These are phyloP conservation scores for Napeogenes inachia DNA, from an alignment of 2,888 invertebrate genomes.

Conservation along the genomic window DNA sequence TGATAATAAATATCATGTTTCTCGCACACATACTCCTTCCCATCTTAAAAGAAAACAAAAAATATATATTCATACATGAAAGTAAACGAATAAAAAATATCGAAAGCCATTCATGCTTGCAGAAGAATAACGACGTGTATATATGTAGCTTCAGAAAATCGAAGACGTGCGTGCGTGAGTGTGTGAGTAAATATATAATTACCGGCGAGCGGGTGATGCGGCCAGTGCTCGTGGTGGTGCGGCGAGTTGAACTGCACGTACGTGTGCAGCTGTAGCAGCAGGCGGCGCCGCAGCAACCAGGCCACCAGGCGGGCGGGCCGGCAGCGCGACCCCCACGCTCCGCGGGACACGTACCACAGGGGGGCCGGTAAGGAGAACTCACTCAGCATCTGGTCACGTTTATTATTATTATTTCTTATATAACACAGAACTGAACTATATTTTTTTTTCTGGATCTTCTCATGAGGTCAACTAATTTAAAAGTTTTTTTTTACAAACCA, in stretches of 20 bases:
- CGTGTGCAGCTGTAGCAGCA: constrained; percentile 94
- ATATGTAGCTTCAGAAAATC: too few relatives aligned
- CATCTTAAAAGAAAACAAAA: constrained; percentile 46
- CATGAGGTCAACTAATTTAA: too few relatives aligned
- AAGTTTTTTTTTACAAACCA: too few relatives aligned
- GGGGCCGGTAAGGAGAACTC: constrained; percentile 77
- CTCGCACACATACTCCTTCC: constrained; percentile 71
- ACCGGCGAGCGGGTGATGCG: constrained; percentile 15
- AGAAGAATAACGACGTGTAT: too few relatives aligned
- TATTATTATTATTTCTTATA: not conserved
- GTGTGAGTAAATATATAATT: not conserved
- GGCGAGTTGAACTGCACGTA: constrained; percentile 89
- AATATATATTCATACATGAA: not conserved
- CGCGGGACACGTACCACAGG: constrained; percentile 72
- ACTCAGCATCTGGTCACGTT: constrained; percentile 53
- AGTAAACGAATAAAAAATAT: too few relatives aligned
- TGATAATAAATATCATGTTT: constrained; percentile 70
- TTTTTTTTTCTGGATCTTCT: too few relatives aligned
- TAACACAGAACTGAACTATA: too few relatives aligned
- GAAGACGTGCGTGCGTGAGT: not conserved
- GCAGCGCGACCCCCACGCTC: constrained; percentile 48
- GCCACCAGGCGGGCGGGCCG: constrained; percentile 86
- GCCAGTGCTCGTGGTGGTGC: constrained; percentile 55
- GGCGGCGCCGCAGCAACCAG: constrained; percentile 93
- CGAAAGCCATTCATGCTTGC: too few relatives aligned